Evolutionary conservation across 1,140 invertebrate genomes (phyloP).

Genomic region (Temnothorax longispinosus): DNA sequence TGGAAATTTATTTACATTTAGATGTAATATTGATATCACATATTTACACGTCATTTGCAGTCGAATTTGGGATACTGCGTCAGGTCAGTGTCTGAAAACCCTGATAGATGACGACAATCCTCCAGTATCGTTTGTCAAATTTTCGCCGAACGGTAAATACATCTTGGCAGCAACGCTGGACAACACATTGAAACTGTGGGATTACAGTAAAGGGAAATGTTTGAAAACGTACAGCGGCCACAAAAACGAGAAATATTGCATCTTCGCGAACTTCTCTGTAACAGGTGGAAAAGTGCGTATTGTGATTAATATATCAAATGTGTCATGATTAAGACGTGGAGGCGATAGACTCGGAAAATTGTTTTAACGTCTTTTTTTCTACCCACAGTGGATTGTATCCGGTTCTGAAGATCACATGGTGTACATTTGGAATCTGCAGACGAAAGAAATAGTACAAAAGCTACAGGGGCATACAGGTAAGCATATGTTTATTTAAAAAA

Average conservation of each 20-base stretch:
- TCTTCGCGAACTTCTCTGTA: constrained; percentile 99
- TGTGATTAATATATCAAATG: not conserved
- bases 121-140: constrained; percentile 99
- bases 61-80: constrained; percentile 99
- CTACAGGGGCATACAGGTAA: constrained; percentile 97
- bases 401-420: constrained; percentile 99
- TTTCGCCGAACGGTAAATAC: constrained; percentile 99
- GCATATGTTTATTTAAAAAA: constrained; percentile 4
- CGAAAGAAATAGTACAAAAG: constrained; percentile 99
- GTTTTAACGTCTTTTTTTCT: constrained; percentile 31
- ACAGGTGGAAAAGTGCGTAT: constrained; percentile 97
- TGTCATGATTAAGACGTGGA: not conserved
- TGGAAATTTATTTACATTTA: not conserved
- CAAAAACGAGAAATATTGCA: constrained; percentile 99
- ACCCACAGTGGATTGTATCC: constrained; percentile 98
- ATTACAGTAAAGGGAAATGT: constrained; percentile 99
- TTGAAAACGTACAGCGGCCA: constrained; percentile 99
- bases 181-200: constrained; percentile 99
- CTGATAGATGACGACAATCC: constrained; percentile 99
- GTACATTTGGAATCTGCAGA: constrained; percentile 99
- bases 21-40: constrained; percentile 42
- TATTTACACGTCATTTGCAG: constrained; percentile 86
- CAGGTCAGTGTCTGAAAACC: constrained; percentile 99
- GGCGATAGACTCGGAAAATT: not conserved
- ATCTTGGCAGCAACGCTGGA: constrained; percentile 99